phyloP scores from a whole-genome alignment of 2,888 invertebrate genomes.

The Hirtodrosophila histrioides region DNA sequence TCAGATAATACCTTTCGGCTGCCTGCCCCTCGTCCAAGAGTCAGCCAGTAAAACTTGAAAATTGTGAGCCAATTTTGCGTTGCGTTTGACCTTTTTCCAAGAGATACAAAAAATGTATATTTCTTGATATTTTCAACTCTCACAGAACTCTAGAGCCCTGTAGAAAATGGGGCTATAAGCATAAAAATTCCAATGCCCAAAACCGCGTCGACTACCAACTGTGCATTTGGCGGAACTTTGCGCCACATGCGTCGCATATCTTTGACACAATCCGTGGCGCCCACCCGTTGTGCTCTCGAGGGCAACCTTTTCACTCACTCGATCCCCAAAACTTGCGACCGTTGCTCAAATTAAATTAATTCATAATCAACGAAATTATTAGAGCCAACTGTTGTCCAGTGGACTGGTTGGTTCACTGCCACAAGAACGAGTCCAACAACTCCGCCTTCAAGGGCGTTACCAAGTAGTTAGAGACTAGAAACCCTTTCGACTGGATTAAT shows the following conservation, averaged over 20 bases:
- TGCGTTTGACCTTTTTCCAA: slow-evolving; percentile 71
- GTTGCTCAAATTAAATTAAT: slow-evolving; percentile 72
- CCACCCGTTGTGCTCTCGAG: slow-evolving; percentile 75
- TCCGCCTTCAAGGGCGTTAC: slow-evolving; percentile 69
- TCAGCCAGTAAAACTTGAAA: slow-evolving; percentile 14
- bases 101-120: slow-evolving; percentile 26
- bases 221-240: slow-evolving; percentile 80
- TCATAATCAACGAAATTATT: slow-evolving; percentile 78
- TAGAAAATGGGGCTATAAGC: slow-evolving; percentile 64
- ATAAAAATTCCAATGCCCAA: slow-evolving; percentile 57
- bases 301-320: slow-evolving; percentile 70
- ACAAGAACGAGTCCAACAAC: slow-evolving; percentile 4
- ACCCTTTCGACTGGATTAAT: slow-evolving; percentile 65
- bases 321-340: slow-evolving; percentile 24
- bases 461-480: slow-evolving; percentile 59
- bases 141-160: slow-evolving; percentile 42
- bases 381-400: slow-evolving; percentile 56
- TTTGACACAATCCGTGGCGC: slow-evolving; percentile 79
- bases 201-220: slow-evolving; percentile 66
- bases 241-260: slow-evolving; percentile 78
- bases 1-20: slow-evolving; percentile 64
- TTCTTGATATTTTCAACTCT: slow-evolving; percentile 17
- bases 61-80: slow-evolving; percentile 69
- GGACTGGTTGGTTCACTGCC: slow-evolving; percentile 12
- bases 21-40: slow-evolving; percentile 10